These are phyloP conservation scores for Cassiopea xamachana DNA, from an alignment of 30 jellyfish, hydroid and myxozoan species.

Conservation along the genomic window DNA sequence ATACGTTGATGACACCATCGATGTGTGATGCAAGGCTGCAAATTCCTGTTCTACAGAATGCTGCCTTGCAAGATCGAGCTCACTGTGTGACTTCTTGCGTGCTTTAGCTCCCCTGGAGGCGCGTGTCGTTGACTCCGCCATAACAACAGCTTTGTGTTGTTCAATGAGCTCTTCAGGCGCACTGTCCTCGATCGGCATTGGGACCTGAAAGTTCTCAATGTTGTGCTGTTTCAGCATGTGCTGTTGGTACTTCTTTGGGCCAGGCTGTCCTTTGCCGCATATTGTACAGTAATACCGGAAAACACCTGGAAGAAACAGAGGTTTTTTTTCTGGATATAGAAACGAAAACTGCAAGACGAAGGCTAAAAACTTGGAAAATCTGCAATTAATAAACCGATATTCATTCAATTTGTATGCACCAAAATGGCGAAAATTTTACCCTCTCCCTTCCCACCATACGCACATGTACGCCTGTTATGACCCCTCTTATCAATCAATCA, in stretches of 20 bases:
- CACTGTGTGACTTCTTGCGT: constrained; percentile 76
- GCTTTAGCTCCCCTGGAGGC: constrained; percentile 88
- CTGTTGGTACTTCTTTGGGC: constrained; percentile 93
- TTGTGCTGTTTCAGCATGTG: constrained; percentile 94
- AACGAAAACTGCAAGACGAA: no score
- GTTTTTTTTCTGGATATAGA: neutral
- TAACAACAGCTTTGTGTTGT: constrained; percentile 90
- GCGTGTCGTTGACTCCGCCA: constrained; percentile 93
- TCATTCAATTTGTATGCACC: no score
- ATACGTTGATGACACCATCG: constrained; percentile 72
- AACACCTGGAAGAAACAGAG: constrained; percentile 65
- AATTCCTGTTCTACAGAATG: constrained; percentile 58
- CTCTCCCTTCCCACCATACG: no score
- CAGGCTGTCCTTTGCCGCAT: constrained; percentile 99
- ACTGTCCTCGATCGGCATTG: constrained; percentile 85
- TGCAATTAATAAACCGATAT: no score
- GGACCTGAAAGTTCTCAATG: constrained; percentile 91
- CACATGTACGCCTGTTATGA: no score
- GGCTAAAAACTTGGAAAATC: no score
- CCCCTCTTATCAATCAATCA: no score
- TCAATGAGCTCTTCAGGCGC: constrained; percentile 90
- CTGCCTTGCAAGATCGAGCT: constrained; percentile 36
- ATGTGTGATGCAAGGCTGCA: constrained; percentile 69
- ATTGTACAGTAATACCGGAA: constrained; percentile 95
- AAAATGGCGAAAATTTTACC: no score